These are phyloP conservation scores for Stenchaetothrips biformis DNA, from an alignment of 2,888 invertebrate species.

Conservation along the genomic window DNA sequence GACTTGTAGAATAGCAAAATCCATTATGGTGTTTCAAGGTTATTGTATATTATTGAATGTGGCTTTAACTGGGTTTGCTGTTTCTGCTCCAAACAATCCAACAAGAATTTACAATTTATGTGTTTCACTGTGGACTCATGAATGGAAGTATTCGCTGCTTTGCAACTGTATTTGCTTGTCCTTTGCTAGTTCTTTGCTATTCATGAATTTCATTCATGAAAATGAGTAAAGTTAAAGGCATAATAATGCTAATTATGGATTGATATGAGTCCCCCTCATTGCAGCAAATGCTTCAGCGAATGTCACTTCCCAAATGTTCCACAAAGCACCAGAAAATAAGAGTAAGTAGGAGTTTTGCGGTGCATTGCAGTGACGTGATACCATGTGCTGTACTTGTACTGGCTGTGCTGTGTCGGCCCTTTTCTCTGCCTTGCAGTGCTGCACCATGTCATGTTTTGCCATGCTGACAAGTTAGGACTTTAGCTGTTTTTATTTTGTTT, in stretches of 20 bases:
- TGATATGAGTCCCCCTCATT: constrained; percentile 47
- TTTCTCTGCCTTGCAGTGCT: constrained; percentile 12
- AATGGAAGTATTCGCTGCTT: no score
- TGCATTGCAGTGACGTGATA: constrained; percentile 9
- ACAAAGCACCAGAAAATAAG: constrained; percentile 84
- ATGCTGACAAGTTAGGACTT: constrained; percentile 4
- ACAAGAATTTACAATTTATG: no score
- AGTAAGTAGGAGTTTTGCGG: constrained; percentile 62
- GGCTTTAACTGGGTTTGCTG: no score
- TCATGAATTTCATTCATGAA: background rate
- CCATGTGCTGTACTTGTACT: background rate
- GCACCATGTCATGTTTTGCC: constrained; percentile 4
- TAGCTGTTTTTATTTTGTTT: background rate
- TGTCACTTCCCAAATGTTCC: constrained; percentile 78
- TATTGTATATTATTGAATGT: background rate
- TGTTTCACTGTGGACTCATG: no score
- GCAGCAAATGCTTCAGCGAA: constrained; percentile 86
- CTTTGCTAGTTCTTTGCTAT: background rate
- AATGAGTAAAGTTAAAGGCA: background rate
- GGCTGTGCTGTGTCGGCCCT: background rate
- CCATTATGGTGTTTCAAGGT: background rate
- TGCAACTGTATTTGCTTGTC: background rate
- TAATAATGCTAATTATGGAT: background rate
- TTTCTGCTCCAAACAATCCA: no score
- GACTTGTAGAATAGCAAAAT: background rate